These are phyloP conservation scores for Entomobrya multifasciata DNA, from an alignment of 2,888 invertebrate genomes.

Conservation along the genomic window DNA sequence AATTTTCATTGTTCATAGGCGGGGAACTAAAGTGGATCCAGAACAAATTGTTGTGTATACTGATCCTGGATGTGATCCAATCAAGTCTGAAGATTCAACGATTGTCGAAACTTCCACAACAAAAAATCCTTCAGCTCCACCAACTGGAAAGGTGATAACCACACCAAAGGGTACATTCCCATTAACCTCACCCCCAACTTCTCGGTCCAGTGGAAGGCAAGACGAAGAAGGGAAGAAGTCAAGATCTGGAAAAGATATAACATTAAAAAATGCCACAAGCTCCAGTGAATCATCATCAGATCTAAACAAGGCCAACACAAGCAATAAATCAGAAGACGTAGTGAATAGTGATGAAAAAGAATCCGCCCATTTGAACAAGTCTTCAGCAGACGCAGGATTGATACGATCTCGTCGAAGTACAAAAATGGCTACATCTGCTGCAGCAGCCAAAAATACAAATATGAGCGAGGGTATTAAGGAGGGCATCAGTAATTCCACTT, in stretches of 20 bases:
- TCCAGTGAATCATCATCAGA: background rate
- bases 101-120: background rate
- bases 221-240: slow-evolving; percentile 15
- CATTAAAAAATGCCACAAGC: background rate
- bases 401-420: slow-evolving; percentile 65
- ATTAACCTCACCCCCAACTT: slow-evolving; percentile 48
- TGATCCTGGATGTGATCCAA: slow-evolving; percentile 71
- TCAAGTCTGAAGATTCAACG: slow-evolving; percentile 1
- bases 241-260: background rate
- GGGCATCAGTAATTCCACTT: background rate
- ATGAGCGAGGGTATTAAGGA: slow-evolving; percentile 41
- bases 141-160: background rate
- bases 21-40: slow-evolving; percentile 67
- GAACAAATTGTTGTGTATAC: slow-evolving; percentile 76
- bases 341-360: background rate
- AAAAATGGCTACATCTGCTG: slow-evolving; percentile 70
- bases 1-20: too few species aligned
- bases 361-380: slow-evolving; percentile 52
- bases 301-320: slow-evolving; percentile 38
- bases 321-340: slow-evolving; percentile 35
- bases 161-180: slow-evolving; percentile 60
- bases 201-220: background rate
- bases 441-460: slow-evolving; percentile 61
- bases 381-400: background rate
- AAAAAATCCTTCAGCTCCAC: background rate